These are phyloP conservation scores for Spea multiplicata DNA, from an alignment of 2,113 vertebrate genomes.

Conservation along the genomic window DNA sequence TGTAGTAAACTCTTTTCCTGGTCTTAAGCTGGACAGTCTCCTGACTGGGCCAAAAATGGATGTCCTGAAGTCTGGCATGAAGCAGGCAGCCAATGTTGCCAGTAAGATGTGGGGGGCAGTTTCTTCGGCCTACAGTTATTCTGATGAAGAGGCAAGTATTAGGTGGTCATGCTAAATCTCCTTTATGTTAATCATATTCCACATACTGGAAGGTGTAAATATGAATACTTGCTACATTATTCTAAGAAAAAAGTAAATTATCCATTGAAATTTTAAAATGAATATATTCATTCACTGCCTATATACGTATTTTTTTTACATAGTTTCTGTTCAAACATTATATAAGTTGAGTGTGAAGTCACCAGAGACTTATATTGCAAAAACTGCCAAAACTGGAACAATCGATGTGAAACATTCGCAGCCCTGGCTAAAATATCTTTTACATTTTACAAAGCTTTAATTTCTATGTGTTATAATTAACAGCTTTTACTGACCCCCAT, in stretches of 20 bases:
- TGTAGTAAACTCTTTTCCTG: constrained; percentile 87
- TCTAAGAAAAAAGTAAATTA: not conserved
- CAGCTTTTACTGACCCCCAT: too few species aligned
- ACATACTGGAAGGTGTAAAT: not conserved
- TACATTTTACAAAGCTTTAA: too few species aligned
- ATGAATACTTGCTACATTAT: not conserved
- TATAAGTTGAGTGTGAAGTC: too few species aligned
- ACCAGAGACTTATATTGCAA: too few species aligned
- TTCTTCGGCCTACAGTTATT: constrained; percentile 83
- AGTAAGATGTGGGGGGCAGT: constrained; percentile 93
- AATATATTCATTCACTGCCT: too few species aligned
- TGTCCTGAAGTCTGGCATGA: constrained; percentile 90
- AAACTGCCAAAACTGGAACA: too few species aligned
- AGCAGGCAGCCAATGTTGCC: constrained; percentile 91
- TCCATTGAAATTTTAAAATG: not conserved
- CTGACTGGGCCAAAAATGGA: constrained; percentile 93
- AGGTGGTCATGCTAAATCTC: not conserved
- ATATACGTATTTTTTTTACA: too few species aligned
- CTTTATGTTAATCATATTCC: not conserved
- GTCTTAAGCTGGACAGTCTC: constrained; percentile 87
- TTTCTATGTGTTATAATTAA: too few species aligned
- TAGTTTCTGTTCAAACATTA: too few species aligned
- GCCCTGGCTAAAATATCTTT: too few species aligned
- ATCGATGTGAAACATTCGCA: too few species aligned
- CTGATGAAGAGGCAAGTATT: constrained; percentile 84